Conservation (phyloP, 1,140 invertebrate genomes). For the Sminthurinus signatus region DNA sequence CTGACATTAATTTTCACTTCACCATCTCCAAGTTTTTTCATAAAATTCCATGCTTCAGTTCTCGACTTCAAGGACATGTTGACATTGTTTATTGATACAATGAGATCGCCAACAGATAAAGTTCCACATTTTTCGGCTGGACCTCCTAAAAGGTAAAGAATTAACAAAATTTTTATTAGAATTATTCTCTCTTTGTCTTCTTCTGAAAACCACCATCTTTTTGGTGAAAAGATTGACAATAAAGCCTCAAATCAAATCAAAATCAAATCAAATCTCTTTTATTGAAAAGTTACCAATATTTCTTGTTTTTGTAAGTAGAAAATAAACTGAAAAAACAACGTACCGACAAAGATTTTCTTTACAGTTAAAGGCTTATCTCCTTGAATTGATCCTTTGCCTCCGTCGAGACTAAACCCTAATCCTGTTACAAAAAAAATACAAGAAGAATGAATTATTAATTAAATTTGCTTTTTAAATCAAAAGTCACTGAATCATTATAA, state of each 20-base stretch:
- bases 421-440: too few relatives aligned
- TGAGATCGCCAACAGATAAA: slow-evolving; percentile 66
- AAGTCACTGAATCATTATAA: too few relatives aligned
- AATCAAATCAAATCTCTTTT: background rate
- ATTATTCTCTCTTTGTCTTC: too few relatives aligned
- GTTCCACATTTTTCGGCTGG: slow-evolving; percentile 80
- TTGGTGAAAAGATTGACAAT: too few relatives aligned
- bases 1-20: slow-evolving; percentile 38
- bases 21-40: slow-evolving; percentile 47
- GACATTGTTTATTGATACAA: slow-evolving; percentile 71
- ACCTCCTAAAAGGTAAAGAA: slow-evolving; percentile 60
- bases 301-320: background rate
- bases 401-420: slow-evolving; percentile 85
- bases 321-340: too few relatives aligned
- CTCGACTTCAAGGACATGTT: slow-evolving; percentile 74
- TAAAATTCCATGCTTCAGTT: slow-evolving; percentile 86
- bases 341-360: slow-evolving; percentile 88
- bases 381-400: slow-evolving; percentile 77
- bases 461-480: too few relatives aligned
- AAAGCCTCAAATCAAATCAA: too few relatives aligned
- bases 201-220: too few relatives aligned
- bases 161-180: background rate
- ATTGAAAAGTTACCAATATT: background rate
- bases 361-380: slow-evolving; percentile 79
- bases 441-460: too few relatives aligned